phyloP scores from a whole-genome alignment of 2,797 vertebrate species.

The Rhadinocentrus ornatus region DNA sequence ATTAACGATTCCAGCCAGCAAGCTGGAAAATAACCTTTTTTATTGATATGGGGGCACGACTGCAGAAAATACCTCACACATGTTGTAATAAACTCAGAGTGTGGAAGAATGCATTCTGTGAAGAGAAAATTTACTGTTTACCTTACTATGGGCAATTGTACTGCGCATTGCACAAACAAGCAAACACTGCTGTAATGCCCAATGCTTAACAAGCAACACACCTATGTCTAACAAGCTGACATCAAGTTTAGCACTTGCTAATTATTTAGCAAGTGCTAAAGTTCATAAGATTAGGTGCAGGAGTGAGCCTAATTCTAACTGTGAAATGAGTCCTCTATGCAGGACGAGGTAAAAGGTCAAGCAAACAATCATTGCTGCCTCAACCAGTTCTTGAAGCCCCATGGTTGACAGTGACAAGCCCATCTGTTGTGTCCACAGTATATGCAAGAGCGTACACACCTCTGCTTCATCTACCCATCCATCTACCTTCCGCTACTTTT shows the following conservation, averaged over 20 bases:
- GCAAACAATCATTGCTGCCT: conserved; percentile 47
- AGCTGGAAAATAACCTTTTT: conserved; percentile 48
- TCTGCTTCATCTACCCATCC: conserved; percentile 21
- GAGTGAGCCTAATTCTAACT: conserved; percentile 4
- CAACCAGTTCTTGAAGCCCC: conserved; percentile 28
- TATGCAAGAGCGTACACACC: conserved; percentile 11
- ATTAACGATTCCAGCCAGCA: conserved; percentile 43
- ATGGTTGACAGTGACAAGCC: conserved; percentile 34
- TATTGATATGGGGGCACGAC: conserved; percentile 13
- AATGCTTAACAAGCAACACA: conserved; percentile 35
- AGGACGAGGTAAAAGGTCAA: conserved; percentile 43
- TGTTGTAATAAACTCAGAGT: conserved; percentile 27
- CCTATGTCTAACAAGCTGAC: conserved; percentile 14
- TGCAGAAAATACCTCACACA: conserved; percentile 35
- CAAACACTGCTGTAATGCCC: conserved; percentile 34
- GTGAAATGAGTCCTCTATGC: conserved; percentile 20
- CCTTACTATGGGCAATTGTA: conserved; percentile 29
- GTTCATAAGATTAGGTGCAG: conserved; percentile 57
- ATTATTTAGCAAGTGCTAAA: conserved; percentile 50
- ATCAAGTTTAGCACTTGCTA: conserved; percentile 33
- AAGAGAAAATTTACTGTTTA: conserved; percentile 36
- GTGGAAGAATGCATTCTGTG: conserved; percentile 26
- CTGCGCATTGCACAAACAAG: conserved; percentile 2
- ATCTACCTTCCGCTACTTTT: conserved; percentile 1
- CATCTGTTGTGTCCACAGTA: conserved; percentile 52